Conservation (phyloP, 2,797 vertebrate genomes). For the Oreochromis grahami region DNA sequence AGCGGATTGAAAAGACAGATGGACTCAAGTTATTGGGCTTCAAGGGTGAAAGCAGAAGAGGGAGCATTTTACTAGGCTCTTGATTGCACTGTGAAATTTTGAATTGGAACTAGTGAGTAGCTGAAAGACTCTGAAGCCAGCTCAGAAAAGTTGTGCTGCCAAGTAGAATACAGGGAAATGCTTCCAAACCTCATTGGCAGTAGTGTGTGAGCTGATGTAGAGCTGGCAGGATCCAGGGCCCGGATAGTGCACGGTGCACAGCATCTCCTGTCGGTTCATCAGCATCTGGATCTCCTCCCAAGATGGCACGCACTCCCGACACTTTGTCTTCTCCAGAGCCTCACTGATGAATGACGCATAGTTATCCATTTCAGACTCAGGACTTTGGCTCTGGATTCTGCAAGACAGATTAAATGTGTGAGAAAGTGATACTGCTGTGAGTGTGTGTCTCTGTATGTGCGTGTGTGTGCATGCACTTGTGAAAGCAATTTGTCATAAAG, state of each 20-base stretch:
- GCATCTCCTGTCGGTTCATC: constrained; percentile 85
- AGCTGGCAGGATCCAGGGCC: constrained; percentile 84
- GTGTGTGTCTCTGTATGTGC: background rate
- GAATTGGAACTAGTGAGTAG: background rate
- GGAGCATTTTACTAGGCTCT: background rate
- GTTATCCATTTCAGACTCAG: constrained; percentile 86
- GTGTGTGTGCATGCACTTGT: background rate
- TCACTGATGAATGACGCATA: constrained; percentile 89
- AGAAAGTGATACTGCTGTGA: background rate
- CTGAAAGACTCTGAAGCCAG: background rate
- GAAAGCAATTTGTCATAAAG: constrained; percentile 1
- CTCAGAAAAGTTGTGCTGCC: background rate
- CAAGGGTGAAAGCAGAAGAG: background rate
- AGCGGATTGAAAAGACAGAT: background rate
- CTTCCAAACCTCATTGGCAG: constrained; percentile 86
- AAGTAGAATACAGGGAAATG: constrained; percentile 4
- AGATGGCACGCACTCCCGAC: constrained; percentile 89
- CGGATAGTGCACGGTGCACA: constrained; percentile 87
- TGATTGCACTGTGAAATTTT: background rate
- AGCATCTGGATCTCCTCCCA: constrained; percentile 92
- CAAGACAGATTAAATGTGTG: background rate
- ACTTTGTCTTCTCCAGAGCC: constrained; percentile 86
- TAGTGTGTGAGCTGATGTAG: constrained; percentile 92
- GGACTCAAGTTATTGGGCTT: background rate
- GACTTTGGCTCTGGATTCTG: constrained; percentile 86